Conservation (phyloP, 2,797 vertebrate species). For the Manis pentadactyla region DNA sequence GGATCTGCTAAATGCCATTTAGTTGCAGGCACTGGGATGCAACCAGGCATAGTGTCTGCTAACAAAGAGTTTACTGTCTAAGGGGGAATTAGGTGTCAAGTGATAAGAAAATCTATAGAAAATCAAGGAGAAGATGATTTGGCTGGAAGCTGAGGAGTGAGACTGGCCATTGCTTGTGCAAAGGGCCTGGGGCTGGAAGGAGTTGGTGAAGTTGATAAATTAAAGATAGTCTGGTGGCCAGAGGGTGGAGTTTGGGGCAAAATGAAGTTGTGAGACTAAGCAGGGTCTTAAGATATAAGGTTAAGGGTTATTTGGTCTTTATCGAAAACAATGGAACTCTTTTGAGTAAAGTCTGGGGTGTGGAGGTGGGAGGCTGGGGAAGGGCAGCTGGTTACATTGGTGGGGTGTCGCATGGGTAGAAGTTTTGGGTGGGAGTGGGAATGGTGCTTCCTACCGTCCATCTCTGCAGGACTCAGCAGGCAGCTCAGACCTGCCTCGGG, state of each 20-base stretch:
- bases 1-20: fast-evolving
- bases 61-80: not conserved
- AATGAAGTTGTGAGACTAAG: not conserved
- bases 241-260: not conserved
- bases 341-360: not conserved
- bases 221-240: not conserved
- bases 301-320: not conserved
- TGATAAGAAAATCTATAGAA: not conserved
- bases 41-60: not conserved
- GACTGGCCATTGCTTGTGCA: not conserved
- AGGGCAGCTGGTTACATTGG: fast-evolving
- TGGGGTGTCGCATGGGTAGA: not conserved
- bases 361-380: not conserved
- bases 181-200: not conserved
- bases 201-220: not conserved
- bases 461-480: fast-evolving
- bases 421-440: fast-evolving
- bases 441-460: not conserved
- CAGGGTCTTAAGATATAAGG: not conserved
- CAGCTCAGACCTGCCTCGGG: fast-evolving
- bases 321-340: not conserved
- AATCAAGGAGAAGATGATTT: not conserved
- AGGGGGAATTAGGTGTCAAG: not conserved
- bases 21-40: not conserved
- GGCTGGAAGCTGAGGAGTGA: not conserved